Conservation (phyloP, 2,888 invertebrate genomes). For the Drosophila tanythrix region DNA sequence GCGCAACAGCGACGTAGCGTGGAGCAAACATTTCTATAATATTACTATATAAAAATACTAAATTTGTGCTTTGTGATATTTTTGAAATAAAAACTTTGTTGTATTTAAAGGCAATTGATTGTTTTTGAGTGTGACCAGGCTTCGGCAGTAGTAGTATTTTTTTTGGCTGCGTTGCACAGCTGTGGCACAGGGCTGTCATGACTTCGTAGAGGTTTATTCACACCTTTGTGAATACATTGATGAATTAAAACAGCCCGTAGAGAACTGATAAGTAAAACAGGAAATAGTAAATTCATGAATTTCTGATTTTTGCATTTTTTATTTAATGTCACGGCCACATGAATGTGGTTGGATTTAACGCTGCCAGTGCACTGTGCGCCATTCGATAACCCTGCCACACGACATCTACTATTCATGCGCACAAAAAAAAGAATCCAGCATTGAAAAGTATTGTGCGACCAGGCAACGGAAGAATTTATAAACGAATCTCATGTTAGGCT, state of each 20-base stretch:
- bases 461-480: constrained; percentile 54
- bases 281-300: not conserved
- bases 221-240: constrained; percentile 21
- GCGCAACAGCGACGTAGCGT: constrained; percentile 2
- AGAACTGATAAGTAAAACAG: not conserved
- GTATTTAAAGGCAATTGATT: constrained; percentile 13
- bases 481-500: constrained; percentile 64
- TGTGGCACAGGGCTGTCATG: constrained; percentile 55
- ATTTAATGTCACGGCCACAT: too few species aligned
- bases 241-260: constrained; percentile 39
- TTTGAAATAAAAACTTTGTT: constrained; percentile 52
- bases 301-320: not conserved
- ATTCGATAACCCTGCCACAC: constrained; percentile 52
- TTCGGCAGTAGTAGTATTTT: constrained; percentile 23
- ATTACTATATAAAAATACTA: constrained; percentile 11
- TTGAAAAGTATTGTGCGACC: constrained; percentile 37
- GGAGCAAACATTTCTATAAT: constrained; percentile 39
- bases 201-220: not conserved
- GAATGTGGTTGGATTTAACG: not conserved
- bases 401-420: constrained; percentile 64
- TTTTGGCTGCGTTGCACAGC: constrained; percentile 37
- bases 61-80: constrained; percentile 65
- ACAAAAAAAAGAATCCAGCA: constrained; percentile 46
- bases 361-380: too few species aligned
- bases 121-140: constrained; percentile 36